These are phyloP conservation scores for Stylophora pistillata DNA, from an alignment of 64 coral and sea anemone species.

Conservation along the genomic window DNA sequence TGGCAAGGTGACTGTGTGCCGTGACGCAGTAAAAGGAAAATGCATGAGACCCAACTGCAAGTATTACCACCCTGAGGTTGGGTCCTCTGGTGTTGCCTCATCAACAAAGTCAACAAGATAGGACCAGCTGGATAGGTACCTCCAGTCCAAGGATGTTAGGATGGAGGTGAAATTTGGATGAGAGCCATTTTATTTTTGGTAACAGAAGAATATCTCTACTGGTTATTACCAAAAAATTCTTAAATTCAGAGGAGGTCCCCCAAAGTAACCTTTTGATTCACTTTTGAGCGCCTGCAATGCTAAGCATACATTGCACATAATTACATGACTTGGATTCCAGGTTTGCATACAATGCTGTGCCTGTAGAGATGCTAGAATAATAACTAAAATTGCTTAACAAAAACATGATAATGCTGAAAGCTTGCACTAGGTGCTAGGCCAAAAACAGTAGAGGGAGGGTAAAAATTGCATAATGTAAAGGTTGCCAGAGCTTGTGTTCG, in stretches of 20 bases:
- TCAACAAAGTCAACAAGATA: conserved; percentile 1
- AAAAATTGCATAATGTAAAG: too few species aligned
- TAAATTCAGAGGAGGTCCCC: background rate
- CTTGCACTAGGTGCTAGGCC: background rate
- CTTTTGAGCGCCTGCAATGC: background rate
- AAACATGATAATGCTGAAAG: background rate
- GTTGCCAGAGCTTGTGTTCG: too few species aligned
- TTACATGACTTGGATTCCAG: background rate
- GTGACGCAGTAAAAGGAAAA: conserved; percentile 95
- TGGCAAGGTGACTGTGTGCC: conserved; percentile 93
- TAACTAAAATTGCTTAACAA: background rate
- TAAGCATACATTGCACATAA: background rate
- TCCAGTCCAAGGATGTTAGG: background rate
- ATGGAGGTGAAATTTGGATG: conserved; percentile 11
- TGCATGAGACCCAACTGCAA: conserved; percentile 94
- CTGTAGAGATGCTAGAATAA: background rate
- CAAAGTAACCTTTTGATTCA: background rate
- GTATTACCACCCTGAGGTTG: conserved; percentile 76
- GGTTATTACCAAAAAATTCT: conserved; percentile 2
- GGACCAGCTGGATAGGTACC: background rate
- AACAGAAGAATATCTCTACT: background rate
- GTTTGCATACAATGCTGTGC: background rate
- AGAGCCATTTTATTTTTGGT: conserved; percentile 25
- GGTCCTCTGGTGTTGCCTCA: conserved; percentile 5
- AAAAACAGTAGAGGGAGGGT: too few species aligned